These are phyloP conservation scores for Beris morrisii DNA, from an alignment of 2,888 invertebrate species.

Conservation along the genomic window DNA sequence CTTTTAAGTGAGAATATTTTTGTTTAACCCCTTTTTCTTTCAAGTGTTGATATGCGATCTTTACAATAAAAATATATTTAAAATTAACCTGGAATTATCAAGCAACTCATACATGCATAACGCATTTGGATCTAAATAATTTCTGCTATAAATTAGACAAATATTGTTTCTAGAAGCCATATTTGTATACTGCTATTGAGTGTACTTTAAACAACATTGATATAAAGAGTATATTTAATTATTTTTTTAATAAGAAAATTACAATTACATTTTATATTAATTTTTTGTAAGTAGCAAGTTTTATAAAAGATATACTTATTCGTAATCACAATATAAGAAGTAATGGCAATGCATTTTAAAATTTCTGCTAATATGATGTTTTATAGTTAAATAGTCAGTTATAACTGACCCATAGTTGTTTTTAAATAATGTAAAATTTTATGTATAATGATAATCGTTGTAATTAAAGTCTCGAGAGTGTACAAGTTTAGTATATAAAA, in stretches of 20 bases:
- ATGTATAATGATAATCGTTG: constrained; percentile 17
- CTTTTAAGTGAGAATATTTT: no score
- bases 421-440: not conserved
- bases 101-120: no score
- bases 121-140: no score
- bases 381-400: not conserved
- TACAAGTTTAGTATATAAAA: not conserved
- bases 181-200: no score
- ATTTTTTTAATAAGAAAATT: constrained; percentile 6
- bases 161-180: no score
- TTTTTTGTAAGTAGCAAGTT: constrained; percentile 20
- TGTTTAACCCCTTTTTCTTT: no score
- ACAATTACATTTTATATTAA: constrained; percentile 14
- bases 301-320: constrained; percentile 21
- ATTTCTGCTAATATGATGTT: constrained; percentile 4
- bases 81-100: no score
- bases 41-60: no score
- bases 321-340: constrained; percentile 27
- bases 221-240: no score
- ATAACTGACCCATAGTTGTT: not conserved
- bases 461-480: constrained; percentile 18
- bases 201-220: no score
- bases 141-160: no score
- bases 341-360: constrained; percentile 21
- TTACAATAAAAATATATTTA: no score